Base-by-base conservation (phyloP, 2,888 invertebrate species). In the Eupithecia exiguata region DNA sequence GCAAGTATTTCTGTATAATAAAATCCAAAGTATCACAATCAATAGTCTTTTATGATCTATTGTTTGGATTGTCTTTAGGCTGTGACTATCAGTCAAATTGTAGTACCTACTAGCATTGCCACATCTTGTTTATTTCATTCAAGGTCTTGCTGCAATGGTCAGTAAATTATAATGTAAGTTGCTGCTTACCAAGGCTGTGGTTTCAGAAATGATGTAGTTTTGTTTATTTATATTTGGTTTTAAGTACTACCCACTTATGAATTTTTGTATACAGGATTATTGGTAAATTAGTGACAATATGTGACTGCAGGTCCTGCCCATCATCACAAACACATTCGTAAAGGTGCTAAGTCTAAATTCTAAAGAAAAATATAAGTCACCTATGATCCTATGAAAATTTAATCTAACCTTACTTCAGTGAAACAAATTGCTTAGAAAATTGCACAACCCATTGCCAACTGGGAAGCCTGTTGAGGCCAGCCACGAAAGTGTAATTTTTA, bases 101-200 rank as follows among this genome's bases (percentile, higher is more conserved):
- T 30, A n/a, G n/a, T n/a, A n/a, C n/a, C n/a, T n/a, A 49, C 49
- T 14, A 61, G 62, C 30, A 65, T 65, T 65, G 65, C 65, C 35
- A 65, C 66, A 66, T 66, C n/a, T 40, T 38, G 63, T 65, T 25
- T 40, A 40, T 25, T 71, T 69, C 36, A 70, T 76, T 77, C 79
- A 80, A 80, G 80, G 80, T 75, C 74, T 66, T 25, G 49, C 43
- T 74, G 76, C 78, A 78, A 78, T 74, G 70, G 74, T 73, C 36
- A 5, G 69, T 68, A 72, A 72, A 73, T 75, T 75, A 71, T 68
- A 71, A 30, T 61, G 61, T 75, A 68, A 72, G 73, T 72, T 43
- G 30, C 68, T 68, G 67, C 69, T 65, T 10, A 21, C 38, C 74
- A 71, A 76, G 71, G 74, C 68, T 65, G 46, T 73, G 65, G 25